Evolutionary conservation across 2,888 invertebrate genomes (phyloP).

Genomic region (Gymnocheta viridis): DNA sequence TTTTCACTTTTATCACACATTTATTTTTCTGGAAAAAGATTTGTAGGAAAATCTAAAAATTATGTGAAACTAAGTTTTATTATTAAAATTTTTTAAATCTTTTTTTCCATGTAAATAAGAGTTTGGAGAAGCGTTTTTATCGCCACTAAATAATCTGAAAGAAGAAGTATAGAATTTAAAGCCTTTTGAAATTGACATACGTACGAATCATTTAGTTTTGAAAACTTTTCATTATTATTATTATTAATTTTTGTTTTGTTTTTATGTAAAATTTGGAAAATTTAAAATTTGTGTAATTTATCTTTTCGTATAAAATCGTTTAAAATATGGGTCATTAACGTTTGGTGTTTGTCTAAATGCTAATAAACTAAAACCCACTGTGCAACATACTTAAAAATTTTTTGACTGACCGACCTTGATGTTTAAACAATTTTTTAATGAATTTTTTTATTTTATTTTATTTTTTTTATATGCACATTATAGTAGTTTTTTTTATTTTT

Average conservation of each 20-base stretch:
- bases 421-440: conserved; percentile 43
- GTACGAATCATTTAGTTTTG: too few species aligned
- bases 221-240: not conserved
- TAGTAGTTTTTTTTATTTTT: conserved; percentile 37
- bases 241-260: not conserved
- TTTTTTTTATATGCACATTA: conserved; percentile 54
- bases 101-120: too few species aligned
- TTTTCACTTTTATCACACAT: too few species aligned
- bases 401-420: conserved; percentile 66
- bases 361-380: conserved; percentile 45
- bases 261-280: not conserved
- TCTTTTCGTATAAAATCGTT: not conserved
- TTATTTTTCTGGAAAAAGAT: too few species aligned
- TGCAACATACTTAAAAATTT: conserved; percentile 51
- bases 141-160: too few species aligned
- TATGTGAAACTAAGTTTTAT: too few species aligned
- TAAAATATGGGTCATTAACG: conserved; percentile 28
- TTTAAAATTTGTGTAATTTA: not conserved
- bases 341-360: conserved; percentile 8
- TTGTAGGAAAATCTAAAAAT: too few species aligned
- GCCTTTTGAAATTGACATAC: too few species aligned
- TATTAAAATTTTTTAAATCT: too few species aligned
- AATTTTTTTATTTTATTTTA: conserved; percentile 29
- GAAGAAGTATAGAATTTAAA: too few species aligned
- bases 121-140: too few species aligned